Evolutionary conservation across 2,888 invertebrate genomes (phyloP).

Genomic region (Actias luna): DNA sequence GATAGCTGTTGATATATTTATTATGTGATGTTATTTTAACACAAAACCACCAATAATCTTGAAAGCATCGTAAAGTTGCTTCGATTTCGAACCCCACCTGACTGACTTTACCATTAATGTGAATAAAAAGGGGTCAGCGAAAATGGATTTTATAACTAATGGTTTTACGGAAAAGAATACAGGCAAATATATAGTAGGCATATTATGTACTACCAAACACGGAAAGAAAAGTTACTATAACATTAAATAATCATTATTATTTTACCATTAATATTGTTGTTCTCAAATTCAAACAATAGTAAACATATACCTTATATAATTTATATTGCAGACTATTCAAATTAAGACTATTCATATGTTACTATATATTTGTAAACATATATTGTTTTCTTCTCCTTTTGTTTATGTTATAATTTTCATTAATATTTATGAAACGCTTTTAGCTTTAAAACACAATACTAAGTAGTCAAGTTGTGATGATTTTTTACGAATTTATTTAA

Average conservation of each 20-base stretch:
- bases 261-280: neutral
- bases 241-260: neutral
- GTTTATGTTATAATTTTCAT: no score
- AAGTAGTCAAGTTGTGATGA: no score
- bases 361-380: no score
- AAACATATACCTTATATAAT: no score
- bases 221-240: neutral
- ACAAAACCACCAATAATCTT: neutral
- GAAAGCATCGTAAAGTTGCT: conserved; percentile 2
- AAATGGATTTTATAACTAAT: conserved; percentile 7
- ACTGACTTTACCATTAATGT: neutral
- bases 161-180: neutral
- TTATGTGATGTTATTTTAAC: neutral
- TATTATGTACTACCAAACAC: neutral
- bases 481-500: no score
- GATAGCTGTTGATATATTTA: neutral
- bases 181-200: neutral
- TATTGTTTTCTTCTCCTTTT: no score
- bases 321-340: no score
- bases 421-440: no score
- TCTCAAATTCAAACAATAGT: neutral
- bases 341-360: no score
- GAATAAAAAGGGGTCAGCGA: neutral
- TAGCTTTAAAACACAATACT: no score
- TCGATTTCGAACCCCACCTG: conserved; percentile 3